phyloP scores from a whole-genome alignment of 1,140 invertebrate genomes.

The Watersipora subatra region DNA sequence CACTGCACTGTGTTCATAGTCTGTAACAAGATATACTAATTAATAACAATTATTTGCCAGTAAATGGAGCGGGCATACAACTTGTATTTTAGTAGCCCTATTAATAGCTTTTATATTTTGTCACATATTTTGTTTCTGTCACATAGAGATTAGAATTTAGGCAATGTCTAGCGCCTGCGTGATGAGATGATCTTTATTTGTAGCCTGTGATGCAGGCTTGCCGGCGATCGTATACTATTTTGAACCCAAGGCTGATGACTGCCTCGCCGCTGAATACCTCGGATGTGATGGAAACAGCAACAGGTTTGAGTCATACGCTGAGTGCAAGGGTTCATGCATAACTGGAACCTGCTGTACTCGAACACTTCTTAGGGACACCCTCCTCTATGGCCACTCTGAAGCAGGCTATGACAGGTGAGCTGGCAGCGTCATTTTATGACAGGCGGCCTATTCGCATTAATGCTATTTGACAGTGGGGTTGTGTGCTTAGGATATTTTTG shows the following conservation, averaged over 20 bases:
- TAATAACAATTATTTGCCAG: not conserved
- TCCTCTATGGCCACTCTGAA: constrained; percentile 16
- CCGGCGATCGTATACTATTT: not conserved
- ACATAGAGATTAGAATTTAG: not conserved
- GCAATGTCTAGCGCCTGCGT: not conserved
- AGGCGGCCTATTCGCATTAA: not conserved
- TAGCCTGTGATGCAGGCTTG: not conserved
- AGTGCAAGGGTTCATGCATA: constrained; percentile 23
- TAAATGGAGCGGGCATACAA: too few species aligned
- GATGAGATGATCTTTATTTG: not conserved
- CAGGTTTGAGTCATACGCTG: constrained; percentile 34
- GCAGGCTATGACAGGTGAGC: constrained; percentile 26
- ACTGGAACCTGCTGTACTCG: constrained; percentile 29
- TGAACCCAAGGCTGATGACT: not conserved
- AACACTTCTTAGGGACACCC: constrained; percentile 2
- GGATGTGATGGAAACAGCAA: constrained; percentile 41
- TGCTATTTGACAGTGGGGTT: not conserved
- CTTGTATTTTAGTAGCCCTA: not conserved
- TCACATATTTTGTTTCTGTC: not conserved
- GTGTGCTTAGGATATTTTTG: not conserved
- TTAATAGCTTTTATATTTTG: not conserved
- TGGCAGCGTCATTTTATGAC: not conserved
- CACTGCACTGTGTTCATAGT: not conserved
- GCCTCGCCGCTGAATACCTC: constrained; percentile 16
- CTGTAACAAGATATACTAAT: not conserved